Conservation (phyloP, 1,140 invertebrate genomes). For the Heterodera schachtii region DNA sequence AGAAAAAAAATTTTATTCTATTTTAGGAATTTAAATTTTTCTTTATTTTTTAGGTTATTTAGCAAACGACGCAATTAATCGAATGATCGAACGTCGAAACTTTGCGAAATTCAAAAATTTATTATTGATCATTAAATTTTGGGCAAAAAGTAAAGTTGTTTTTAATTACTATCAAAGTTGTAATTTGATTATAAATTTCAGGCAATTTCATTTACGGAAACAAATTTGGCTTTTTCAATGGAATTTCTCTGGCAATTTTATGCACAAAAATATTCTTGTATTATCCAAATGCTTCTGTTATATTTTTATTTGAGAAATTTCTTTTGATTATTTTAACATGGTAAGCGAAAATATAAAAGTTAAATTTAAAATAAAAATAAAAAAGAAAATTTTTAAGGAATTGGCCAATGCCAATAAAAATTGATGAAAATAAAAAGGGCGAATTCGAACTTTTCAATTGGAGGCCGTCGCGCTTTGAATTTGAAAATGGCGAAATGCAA, state of each 20-base stretch:
- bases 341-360: not conserved
- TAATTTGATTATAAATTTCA: not conserved
- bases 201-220: not conserved
- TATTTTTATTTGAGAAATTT: not conserved
- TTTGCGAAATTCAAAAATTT: not conserved
- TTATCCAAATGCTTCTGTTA: not conserved
- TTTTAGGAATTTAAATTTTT: no score
- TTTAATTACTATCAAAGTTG: not conserved
- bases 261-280: not conserved
- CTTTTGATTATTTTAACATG: not conserved
- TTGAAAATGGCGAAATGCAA: not conserved
- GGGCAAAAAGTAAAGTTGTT: not conserved
- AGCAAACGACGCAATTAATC: not conserved
- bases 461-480: not conserved
- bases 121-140: not conserved
- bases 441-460: not conserved
- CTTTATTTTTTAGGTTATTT: not conserved
- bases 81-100: not conserved
- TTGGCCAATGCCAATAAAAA: not conserved
- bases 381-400: not conserved
- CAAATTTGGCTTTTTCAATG: not conserved
- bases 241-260: not conserved
- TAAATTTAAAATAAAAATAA: no score
- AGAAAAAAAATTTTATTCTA: not conserved
- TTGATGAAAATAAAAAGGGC: not conserved